Evolutionary conservation across 2,888 invertebrate species (phyloP), one percentile per base, ranked within the genome.

Genomic region (Phortica okadai): DNA sequence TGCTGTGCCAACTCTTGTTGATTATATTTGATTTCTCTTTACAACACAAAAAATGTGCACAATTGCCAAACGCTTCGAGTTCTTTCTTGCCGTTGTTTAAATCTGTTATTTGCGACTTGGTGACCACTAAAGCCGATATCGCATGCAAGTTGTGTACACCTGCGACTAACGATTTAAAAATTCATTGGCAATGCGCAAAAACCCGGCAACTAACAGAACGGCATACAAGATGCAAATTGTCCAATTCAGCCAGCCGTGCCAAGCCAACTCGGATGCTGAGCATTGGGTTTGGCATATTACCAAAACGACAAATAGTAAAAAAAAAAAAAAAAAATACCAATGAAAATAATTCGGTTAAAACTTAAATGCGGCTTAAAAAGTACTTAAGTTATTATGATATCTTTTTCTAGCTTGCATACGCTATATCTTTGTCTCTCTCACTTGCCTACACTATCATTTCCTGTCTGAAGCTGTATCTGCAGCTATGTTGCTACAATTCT

Each of bases 351-450:
- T 10, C 45, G 50, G 50, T 69, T 69, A 82, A 79, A 81, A 77
- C 78, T 84, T 75, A 83, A 81, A 84, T 79, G 77, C 82, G 77
- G 82, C 84, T 84, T 84, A 82, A 78, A 82, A 83, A 84, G 81
- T 81, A 80, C 83, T 84, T 84, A 84, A 84, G 80, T 81, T 84
- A 84, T 84, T 84, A 84, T 74, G 33, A 33, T 33, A 33, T 33
- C 33, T 33, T 33, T 33, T 33, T 33, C 33, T 33, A 33, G 2
- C 33, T 33, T 33, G 33, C 33, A 33, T 33, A 4, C 33, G 33
- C 33, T 33, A 33, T 5, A 33, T 2, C 77, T 74, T 78, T 72
- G 41, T 33, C 70, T 62, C 21, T 62, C 25, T 25, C 14, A 1
- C 25, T 1, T 62, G 16, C 62, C 33, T 2, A 5, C 33, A 33